phyloP scores from a whole-genome alignment of 2,113 vertebrate genomes.

The Amazona guildingii region DNA sequence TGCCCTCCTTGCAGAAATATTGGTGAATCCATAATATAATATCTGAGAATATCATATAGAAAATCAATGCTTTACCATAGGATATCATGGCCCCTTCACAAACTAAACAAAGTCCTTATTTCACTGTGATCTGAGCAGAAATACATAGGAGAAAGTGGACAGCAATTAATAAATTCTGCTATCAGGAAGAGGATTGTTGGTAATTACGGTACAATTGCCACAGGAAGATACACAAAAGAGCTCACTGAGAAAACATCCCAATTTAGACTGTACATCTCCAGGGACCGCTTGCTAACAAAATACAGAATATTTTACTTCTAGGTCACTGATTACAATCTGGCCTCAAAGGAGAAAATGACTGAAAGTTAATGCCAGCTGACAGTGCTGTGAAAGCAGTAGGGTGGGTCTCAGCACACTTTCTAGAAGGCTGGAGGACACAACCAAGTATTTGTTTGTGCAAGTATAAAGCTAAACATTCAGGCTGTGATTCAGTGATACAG shows the following conservation, averaged over 20 bases:
- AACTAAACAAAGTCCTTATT: neutral
- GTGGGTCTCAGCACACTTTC: constrained; percentile 25
- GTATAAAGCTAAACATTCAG: constrained; percentile 16
- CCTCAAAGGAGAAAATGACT: constrained; percentile 38
- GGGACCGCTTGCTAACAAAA: constrained; percentile 44
- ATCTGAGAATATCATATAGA: neutral
- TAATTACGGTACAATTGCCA: neutral
- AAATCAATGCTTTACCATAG: neutral
- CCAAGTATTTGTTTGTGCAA: neutral
- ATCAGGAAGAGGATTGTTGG: neutral
- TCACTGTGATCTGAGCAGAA: neutral
- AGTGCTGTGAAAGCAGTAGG: constrained; percentile 31
- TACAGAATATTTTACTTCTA: constrained; percentile 35
- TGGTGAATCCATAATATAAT: neutral
- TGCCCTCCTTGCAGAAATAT: neutral
- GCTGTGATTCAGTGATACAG: constrained; percentile 17
- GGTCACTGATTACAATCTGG: constrained; percentile 40
- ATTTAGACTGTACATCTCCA: constrained; percentile 14
- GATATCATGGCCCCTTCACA: neutral
- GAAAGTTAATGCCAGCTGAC: constrained; percentile 25
- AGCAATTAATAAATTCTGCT: constrained; percentile 14
- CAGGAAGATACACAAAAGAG: neutral
- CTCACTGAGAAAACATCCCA: constrained; percentile 19
- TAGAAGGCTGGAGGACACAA: neutral
- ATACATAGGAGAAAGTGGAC: neutral